Evolutionary conservation across 2,797 vertebrate species (phyloP).

Genomic region (Sciurus vulgaris): DNA sequence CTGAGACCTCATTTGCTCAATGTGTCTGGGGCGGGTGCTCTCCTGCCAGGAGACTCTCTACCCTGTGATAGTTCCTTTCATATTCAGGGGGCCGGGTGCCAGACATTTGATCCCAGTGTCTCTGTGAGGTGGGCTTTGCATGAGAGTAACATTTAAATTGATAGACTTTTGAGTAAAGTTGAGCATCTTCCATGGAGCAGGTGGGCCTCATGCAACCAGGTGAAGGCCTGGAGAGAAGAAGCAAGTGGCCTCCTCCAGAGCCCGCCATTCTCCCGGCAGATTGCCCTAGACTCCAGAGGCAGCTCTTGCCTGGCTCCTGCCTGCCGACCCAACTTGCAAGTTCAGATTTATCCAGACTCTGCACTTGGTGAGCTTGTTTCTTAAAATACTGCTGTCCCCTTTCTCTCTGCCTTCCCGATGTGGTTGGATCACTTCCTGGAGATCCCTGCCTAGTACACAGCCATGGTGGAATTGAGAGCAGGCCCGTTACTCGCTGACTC

Average conservation of each 20-base stretch:
- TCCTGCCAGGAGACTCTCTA: not conserved
- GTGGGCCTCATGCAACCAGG: not conserved
- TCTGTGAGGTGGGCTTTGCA: not conserved
- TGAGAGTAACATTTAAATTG: not conserved
- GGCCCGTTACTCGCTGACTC: not conserved
- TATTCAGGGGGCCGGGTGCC: not conserved
- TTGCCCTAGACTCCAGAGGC: not conserved
- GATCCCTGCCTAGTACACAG: not conserved
- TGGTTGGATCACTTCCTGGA: not conserved
- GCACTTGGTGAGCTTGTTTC: not conserved
- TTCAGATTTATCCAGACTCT: not conserved
- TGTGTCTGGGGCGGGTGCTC: not conserved
- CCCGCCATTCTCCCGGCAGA: not conserved
- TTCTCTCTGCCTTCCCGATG: not conserved
- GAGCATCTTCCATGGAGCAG: not conserved
- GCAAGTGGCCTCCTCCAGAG: not conserved
- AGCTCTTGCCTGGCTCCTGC: not conserved
- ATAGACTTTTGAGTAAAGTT: not conserved
- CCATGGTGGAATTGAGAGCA: not conserved
- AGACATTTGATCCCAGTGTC: not conserved
- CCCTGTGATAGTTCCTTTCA: not conserved
- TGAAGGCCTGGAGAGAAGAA: not conserved
- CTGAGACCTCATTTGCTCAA: not conserved
- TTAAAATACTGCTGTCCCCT: not conserved
- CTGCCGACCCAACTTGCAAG: not conserved